Percentiles rank a stretch among this genome's conserved stretches.
phyloP scores from a whole-genome alignment of 2,113 vertebrate genomes.

The Nycticryphes semicollaris region DNA sequence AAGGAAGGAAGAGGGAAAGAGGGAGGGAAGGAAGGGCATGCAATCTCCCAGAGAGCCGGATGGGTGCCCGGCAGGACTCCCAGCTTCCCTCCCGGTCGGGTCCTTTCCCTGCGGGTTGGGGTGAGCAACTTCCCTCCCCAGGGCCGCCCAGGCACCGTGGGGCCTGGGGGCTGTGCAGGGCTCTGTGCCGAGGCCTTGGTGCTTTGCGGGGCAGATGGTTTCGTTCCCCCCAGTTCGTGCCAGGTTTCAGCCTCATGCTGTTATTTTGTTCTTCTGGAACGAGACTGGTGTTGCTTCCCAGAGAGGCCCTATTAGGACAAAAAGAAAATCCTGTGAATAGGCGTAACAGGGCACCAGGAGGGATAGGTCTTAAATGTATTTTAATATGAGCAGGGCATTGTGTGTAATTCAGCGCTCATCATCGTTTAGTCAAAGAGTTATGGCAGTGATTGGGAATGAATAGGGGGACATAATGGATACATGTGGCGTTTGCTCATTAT shows the following conservation, averaged over 20 bases:
- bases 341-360: conserved; percentile 86
- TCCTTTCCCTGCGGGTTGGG: background rate
- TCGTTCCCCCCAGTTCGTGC: conserved; percentile 79
- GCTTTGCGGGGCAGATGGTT: conserved; percentile 88
- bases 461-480: conserved; percentile 82
- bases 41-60: background rate
- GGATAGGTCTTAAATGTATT: conserved; percentile 88
- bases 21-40: background rate
- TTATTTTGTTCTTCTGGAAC: conserved; percentile 87
- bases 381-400: conserved; percentile 86
- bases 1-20: too few species aligned
- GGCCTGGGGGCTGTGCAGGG: background rate
- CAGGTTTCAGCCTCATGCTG: conserved; percentile 82
- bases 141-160: background rate
- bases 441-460: conserved; percentile 82
- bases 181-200: background rate
- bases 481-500: conserved; percentile 94
- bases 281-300: conserved; percentile 85
- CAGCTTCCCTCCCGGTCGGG: background rate
- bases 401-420: conserved; percentile 88
- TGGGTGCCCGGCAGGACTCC: background rate
- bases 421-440: conserved; percentile 86
- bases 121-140: background rate
- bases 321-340: conserved; percentile 90
- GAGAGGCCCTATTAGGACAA: conserved; percentile 80